phyloP scores from a whole-genome alignment of 2,888 invertebrate species.

The Cybosia mesomella region DNA sequence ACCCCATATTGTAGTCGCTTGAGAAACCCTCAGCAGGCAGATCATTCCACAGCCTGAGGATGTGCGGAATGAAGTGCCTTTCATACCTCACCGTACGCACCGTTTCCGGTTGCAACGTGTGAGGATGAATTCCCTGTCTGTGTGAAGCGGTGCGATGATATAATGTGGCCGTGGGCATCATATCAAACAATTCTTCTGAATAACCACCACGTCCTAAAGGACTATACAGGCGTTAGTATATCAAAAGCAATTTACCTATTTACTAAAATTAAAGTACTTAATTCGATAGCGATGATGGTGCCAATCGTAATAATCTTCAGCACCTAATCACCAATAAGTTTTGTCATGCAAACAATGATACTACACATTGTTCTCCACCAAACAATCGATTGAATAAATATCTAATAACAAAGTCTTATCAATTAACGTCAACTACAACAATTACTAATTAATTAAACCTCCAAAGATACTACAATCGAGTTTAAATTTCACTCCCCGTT shows the following conservation, averaged over 20 bases:
- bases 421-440: slow-evolving; percentile 1
- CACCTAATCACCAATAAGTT: neutral
- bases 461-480: neutral
- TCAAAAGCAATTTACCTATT: too few relatives aligned
- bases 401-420: neutral
- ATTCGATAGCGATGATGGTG: neutral
- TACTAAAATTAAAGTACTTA: neutral
- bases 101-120: too few relatives aligned
- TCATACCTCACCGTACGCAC: too few relatives aligned
- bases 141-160: too few relatives aligned
- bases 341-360: neutral
- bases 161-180: too few relatives aligned
- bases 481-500: neutral
- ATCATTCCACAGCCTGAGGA: too few relatives aligned
- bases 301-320: neutral
- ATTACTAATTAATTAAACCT: neutral
- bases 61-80: too few relatives aligned
- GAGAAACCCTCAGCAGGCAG: too few relatives aligned
- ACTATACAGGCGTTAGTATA: neutral
- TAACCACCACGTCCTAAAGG: too few relatives aligned
- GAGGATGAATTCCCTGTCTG: too few relatives aligned
- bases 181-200: too few relatives aligned
- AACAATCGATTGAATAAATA: neutral
- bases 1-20: too few relatives aligned
- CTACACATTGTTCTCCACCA: neutral